Evolutionary conservation across 2,113 vertebrate genomes (phyloP), one percentile per base, ranked within the genome.

Genomic region (Astur gentilis): DNA sequence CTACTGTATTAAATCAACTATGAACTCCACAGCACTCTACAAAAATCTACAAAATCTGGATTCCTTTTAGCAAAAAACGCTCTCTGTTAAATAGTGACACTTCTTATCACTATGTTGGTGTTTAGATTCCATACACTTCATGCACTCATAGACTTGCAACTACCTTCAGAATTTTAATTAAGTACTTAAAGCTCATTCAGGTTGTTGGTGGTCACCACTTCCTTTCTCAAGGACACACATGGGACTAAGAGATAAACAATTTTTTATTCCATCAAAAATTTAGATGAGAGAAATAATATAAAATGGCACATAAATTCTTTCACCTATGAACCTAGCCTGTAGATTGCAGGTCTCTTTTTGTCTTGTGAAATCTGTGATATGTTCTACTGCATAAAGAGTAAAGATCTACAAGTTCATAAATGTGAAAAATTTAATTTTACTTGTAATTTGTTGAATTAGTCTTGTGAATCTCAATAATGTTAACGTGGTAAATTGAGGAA

Each of bases 131-230:
- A 44, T 23, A 18, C 12, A 18, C 1, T 6, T 69, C 40, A 10
- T 5, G 4, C 0, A 6, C 14, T 58, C n/a, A 25, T 5, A 58
- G 50, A 27, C 5, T 45, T 62, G 25, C 3, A 62, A 18, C 16
- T 73, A 11, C n/a, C 36, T 61, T 79, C 31, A 66, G 32, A 66
- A 32, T 45, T 22, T 60, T 25, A 44, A 67, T 55, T n/a, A 69
- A 49, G 10, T 62, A 2, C 36, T 29, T 50, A 70, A 32, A 85
- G 61, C 7, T 45, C 26, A 36, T 57, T 25, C 22, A 38, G 9
- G 16, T 7, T 20, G 11, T 16, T 76, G 31, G 1, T 34, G 31
- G 13, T 26, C 34, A 57, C 10, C 40, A 55, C 4, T 58, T 58
- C 58, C 38, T 52, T 58, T 70, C 40, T 57, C 27, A 52, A 29